Base-by-base conservation (phyloP, 2,888 invertebrate species). In the Clunio marinus region DNA sequence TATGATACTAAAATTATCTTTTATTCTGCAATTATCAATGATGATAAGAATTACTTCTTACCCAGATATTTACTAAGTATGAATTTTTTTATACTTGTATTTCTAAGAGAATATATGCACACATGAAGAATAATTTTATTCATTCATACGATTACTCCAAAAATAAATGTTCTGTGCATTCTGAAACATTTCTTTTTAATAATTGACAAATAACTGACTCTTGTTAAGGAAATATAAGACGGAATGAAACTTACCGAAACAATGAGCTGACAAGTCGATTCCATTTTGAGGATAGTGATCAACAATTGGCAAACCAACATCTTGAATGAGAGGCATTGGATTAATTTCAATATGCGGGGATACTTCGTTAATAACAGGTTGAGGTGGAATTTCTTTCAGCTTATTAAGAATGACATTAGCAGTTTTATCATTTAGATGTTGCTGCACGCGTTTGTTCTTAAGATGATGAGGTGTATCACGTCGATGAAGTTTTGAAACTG, bases 381-480 rank as follows among this genome's bases (percentile, higher is more conserved):
- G 66, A 3, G 66, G 66, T 13, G 68, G 68, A 17, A 35, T 68
- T 25, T 68, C 68, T 27, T 68, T 68, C 7, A 68, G 27, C 25
- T 58, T 68, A 22, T 27, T 68, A 1, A 68, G 22, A 41, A 88
- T 85, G 77, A 88, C 86, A 75, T 84, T 84, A 73, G 87, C 85
- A 75, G 88, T 86, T 78, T 88, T 88, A 75, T 88, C 88, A 71
- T 83, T 80, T 71, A 82, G 78, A 70, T 78, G 76, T 68, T 83
- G 78, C 77, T 87, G 85, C 74, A 97, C 91, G 76, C 97, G 88
- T 79, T 97, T 97, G 83, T 96, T 96, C 86, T 98, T 98, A 76
- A 96, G 86, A 80, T 99, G 97, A 83, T 99, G 98, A 60, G 99
- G 99, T 22, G 99, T 99, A 83, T 99, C 98, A 75, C 98, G 88